These are phyloP conservation scores for Sycophila texana DNA, from an alignment of 2,888 invertebrate genomes.

Conservation along the genomic window DNA sequence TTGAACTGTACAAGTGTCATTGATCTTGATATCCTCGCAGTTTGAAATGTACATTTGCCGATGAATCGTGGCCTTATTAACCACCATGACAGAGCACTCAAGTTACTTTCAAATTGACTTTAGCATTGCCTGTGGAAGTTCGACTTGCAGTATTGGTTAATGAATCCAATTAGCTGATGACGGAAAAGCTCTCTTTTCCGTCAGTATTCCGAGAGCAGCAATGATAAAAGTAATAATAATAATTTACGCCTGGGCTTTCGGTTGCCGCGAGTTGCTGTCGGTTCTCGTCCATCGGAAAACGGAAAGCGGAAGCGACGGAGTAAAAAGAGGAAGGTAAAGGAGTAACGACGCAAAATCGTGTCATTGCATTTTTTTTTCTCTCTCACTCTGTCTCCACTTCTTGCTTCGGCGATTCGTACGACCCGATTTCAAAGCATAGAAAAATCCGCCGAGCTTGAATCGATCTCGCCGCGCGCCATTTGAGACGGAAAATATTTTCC, in stretches of 20 bases:
- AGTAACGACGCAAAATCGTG: constrained; percentile 54
- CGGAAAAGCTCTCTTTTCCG: constrained; percentile 21
- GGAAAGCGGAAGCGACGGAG: neutral
- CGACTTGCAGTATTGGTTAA: constrained; percentile 9
- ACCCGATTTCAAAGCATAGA: too few relatives aligned
- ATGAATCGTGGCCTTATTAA: constrained; percentile 42
- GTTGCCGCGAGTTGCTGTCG: neutral
- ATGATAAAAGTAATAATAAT: constrained; percentile 57
- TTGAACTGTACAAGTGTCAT: neutral
- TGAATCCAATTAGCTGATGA: constrained; percentile 42
- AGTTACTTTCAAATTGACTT: constrained; percentile 30
- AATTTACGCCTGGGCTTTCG: constrained; percentile 47
- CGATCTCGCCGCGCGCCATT: too few relatives aligned
- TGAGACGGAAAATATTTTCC: constrained; percentile 4
- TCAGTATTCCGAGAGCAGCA: too few relatives aligned
- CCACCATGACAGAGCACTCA: neutral
- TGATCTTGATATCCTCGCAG: too few relatives aligned
- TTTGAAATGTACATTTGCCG: constrained; percentile 11
- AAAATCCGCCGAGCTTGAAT: too few relatives aligned
- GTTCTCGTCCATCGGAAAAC: neutral
- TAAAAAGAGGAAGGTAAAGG: constrained; percentile 31
- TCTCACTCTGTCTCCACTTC: too few relatives aligned
- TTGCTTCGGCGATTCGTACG: neutral
- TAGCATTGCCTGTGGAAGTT: neutral
- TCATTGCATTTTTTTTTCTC: constrained; percentile 15